phyloP scores from a whole-genome alignment of 1,140 invertebrate species.

The Aphelenchoides fujianensis region DNA sequence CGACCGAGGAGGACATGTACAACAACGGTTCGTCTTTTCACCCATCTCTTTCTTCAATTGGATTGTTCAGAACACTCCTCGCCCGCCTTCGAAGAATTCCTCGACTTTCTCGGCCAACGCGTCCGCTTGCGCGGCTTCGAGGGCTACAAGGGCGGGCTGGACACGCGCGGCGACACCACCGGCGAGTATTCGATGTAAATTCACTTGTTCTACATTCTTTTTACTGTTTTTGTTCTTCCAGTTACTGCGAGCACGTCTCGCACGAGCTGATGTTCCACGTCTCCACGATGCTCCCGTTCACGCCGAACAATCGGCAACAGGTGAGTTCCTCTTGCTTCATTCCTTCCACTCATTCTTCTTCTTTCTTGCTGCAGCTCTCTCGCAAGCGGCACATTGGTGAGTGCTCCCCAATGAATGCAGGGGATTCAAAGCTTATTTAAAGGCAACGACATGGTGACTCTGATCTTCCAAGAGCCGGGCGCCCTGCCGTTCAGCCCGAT shows the following conservation, averaged over 20 bases:
- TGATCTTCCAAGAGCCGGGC: slow-evolving; percentile 89
- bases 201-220: no score
- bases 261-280: slow-evolving; percentile 86
- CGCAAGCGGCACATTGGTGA: slow-evolving; percentile 78
- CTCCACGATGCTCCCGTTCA: slow-evolving; percentile 85
- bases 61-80: slow-evolving; percentile 61
- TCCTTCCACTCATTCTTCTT: no score
- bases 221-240: slow-evolving; percentile 68
- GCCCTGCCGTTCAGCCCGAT: slow-evolving; percentile 70
- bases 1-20: slow-evolving; percentile 96
- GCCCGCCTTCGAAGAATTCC: slow-evolving; percentile 83
- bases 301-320: slow-evolving; percentile 84
- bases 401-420: neutral
- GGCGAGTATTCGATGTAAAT: slow-evolving; percentile 28
- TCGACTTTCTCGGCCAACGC: slow-evolving; percentile 80
- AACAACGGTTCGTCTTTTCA: slow-evolving; percentile 78
- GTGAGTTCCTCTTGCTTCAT: no score
- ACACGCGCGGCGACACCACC: slow-evolving; percentile 71
- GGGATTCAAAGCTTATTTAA: neutral
- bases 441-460: slow-evolving; percentile 39
- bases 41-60: neutral
- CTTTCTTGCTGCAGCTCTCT: no score
- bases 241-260: slow-evolving; percentile 70
- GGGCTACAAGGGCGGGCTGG: slow-evolving; percentile 83
- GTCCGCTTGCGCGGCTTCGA: slow-evolving; percentile 83